A percentile compares a stretch with the other conserved stretches of the same genome.
phyloP scores from a whole-genome alignment of 2,113 vertebrate species.

The Macquaria australasica region DNA sequence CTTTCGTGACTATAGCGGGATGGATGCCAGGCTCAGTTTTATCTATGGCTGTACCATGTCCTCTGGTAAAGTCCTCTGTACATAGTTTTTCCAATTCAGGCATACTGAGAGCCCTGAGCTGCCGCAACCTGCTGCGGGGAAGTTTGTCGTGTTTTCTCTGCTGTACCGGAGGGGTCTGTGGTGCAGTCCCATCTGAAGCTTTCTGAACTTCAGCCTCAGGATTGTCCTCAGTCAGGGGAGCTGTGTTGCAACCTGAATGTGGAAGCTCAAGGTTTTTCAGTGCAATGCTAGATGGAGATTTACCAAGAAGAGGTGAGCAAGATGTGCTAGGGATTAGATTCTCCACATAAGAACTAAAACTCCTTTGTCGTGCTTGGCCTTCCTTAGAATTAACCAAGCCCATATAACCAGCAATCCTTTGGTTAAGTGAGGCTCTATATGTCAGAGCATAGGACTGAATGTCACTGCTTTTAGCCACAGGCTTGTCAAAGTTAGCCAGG shows the following conservation, averaged over 20 bases:
- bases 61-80: constrained; percentile 79
- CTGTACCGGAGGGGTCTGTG: constrained; percentile 63
- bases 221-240: constrained; percentile 29
- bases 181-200: constrained; percentile 6
- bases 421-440: constrained; percentile 83
- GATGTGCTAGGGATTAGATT: constrained; percentile 61
- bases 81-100: constrained; percentile 93
- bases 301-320: constrained; percentile 60
- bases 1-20: constrained; percentile 38
- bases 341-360: constrained; percentile 87
- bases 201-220: background rate
- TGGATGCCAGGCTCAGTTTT: constrained; percentile 84
- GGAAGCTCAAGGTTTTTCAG: constrained; percentile 54
- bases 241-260: constrained; percentile 16
- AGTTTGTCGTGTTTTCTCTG: constrained; percentile 77
- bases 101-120: constrained; percentile 94
- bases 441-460: constrained; percentile 79
- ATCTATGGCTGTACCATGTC: constrained; percentile 59
- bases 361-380: constrained; percentile 77
- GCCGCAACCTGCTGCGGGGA: constrained; percentile 87
- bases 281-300: constrained; percentile 55
- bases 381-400: constrained; percentile 69
- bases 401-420: constrained; percentile 86
- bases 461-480: constrained; percentile 82
- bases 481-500: constrained; percentile 90